Evolutionary conservation across 1,140 invertebrate genomes (phyloP), one percentile per base, ranked within the genome.

Genomic region (Macrocentrus cingulum): DNA sequence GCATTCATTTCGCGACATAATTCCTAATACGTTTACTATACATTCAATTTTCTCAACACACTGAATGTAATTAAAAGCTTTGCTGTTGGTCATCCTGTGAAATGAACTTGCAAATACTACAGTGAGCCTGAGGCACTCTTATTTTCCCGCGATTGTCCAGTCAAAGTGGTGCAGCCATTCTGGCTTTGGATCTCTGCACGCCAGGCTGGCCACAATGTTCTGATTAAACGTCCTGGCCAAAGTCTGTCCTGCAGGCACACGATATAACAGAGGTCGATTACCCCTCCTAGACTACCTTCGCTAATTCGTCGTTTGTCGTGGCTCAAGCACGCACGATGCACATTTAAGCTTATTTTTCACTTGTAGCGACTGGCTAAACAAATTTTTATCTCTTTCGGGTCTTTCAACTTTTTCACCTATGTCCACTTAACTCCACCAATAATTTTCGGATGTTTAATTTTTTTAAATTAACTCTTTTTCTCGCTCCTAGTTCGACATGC

Each of bases 131-230:
- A 8, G 36, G 36, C 36, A 4, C 11, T n/a, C 36, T 39, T 13
- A n/a, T 39, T 39, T 11, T 13, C 11, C 13, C 9, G 25, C 36
- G 15, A 39, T 39, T 39, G 36, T 39, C 36, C 36, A 39, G 7
- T 11, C 36, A 39, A 39, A 39, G 36, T 39, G 36, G 3, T 15
- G 25, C 13, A 39, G 36, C 15, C 36, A 39, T 39, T 39, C 36
- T 39, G 13, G 45, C 45, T 48, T 48, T 48, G 45, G 45, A 48
- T 48, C 45, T 48, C 13, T 48, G 45, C 45, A 48, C 45, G 45
- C 45, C 11, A 48, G 8, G 9, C 45, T 48, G 45, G 19, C 11
- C 22, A 20, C 45, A 48, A 48, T 39, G 44, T 46, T 46, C 20
- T 22, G 44, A 46, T 46, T 46, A 46, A 46, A 46, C 44, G 13